Evolutionary conservation across 2,888 invertebrate species (phyloP).

Genomic region (Blastobasis lacticolella): DNA sequence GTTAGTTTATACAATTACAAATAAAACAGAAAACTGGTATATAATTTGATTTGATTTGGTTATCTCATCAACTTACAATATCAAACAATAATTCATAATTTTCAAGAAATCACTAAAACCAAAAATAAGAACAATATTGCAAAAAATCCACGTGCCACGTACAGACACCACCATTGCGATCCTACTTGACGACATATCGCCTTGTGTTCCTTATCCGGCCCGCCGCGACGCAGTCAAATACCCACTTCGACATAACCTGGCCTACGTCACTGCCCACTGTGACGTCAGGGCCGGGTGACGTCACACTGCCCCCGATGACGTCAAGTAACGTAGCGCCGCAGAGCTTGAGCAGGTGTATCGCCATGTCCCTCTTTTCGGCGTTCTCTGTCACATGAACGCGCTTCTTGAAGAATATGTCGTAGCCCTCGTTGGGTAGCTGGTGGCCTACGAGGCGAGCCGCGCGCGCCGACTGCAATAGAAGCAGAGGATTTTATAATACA

Average conservation of each 20-base stretch:
- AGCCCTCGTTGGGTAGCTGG: slow-evolving; percentile 38
- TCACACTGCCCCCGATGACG: slow-evolving; percentile 12
- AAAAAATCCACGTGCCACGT: too few relatives aligned
- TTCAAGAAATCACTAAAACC: too few relatives aligned
- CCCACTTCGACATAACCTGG: slow-evolving; percentile 51
- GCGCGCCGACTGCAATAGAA: too few relatives aligned
- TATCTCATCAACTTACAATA: too few relatives aligned
- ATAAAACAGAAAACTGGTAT: too few relatives aligned
- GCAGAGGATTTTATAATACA: too few relatives aligned
- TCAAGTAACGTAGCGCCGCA: slow-evolving; percentile 41
- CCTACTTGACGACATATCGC: slow-evolving; percentile 25
- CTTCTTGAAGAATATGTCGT: slow-evolving; percentile 51
- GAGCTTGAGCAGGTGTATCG: slow-evolving; percentile 33
- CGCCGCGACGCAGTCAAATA: slow-evolving; percentile 55
- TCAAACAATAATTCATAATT: too few relatives aligned
- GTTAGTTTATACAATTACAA: too few relatives aligned
- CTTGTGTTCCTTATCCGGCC: slow-evolving; percentile 46
- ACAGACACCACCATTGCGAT: too few relatives aligned
- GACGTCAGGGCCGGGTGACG: slow-evolving; percentile 27
- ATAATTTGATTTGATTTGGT: too few relatives aligned
- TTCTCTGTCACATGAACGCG: slow-evolving; percentile 29
- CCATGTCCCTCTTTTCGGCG: slow-evolving; percentile 38
- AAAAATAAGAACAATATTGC: too few relatives aligned
- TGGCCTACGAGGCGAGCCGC: too few relatives aligned
- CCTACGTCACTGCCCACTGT: slow-evolving; percentile 33